Evolutionary conservation across 2,797 vertebrate species (phyloP), one percentile per base, ranked within the genome.

Genomic region (Silurus lanzhouensis): DNA sequence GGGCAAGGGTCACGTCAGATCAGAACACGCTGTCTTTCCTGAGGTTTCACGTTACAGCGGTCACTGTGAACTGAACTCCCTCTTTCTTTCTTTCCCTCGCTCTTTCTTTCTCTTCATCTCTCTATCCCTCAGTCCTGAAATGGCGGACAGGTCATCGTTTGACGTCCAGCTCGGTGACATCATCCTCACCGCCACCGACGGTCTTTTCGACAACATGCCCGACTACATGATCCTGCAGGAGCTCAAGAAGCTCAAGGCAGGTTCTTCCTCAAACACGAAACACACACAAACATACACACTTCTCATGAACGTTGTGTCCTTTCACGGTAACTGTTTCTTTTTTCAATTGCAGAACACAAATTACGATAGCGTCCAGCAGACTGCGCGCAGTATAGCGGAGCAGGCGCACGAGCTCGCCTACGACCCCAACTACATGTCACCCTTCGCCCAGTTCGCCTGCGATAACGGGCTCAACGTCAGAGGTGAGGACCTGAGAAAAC

Each of bases 201-300:
- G 98, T 3, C 97, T 99, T 57, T 99, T 99, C n/a, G 98, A 99
- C 95, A 99, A 99, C 94, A 99, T 99, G 98, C 97, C 98, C 0
- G 98, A 99, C 92, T 98, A 99, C 91, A 99, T 99, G 98, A 99
- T 99, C 89, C 96, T 99, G 87, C 97, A 99, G 89, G 97, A 99
- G 94, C 91, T 99, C 58, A 98, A 99, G 90, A 99, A 98, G 90
- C 95, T 99, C 72, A 98, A 99, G 96, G 98, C 96, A 90, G 48
- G 60, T 77, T 84, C 2, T 25, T 22, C 20, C 63, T 19, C 27
- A 13, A 6, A 15, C 31, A 66, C n/a, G 10, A 52, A 52, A 2
- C 38, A 14, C 61, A n/a, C 31, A 22, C n/a, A 12, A 22, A 7
- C 70, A 38, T 10, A 82, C 52, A 66, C 68, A 25, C 48, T 52